Base-by-base conservation (phyloP, 1,140 invertebrate species). In the Drosophila seguyi region DNA sequence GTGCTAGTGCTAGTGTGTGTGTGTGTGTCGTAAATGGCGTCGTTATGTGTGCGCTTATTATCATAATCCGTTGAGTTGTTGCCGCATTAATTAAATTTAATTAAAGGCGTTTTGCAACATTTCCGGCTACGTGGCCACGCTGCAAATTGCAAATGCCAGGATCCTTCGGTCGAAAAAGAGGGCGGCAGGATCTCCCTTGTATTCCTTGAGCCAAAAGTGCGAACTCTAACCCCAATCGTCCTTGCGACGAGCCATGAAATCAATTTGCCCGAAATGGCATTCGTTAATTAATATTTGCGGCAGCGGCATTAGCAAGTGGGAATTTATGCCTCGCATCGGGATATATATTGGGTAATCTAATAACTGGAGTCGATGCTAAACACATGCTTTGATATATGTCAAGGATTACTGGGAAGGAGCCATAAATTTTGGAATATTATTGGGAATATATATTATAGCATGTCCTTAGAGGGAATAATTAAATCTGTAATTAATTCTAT, bases 81-180 rank as follows among this genome's bases (percentile, higher is more conserved):
- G 78, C 81, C 73, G 88, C 81, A 91, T 91, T 91, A 91, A 91
- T 91, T 91, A 91, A 91, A 91, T 91, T 91, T 91, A 91, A 91
- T 91, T 91, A 91, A 91, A 90, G 90, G 85, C 81, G 67, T 91
- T 91, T 88, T 85, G 79, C 88, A 91, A 85, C 84, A 85, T 82
- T 78, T 81, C 67, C 59, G 45, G 50, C 34, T 83, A 91, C 86
- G 87, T 90, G 86, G 86, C 58, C 67, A 53, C 45, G 61, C 75
- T 79, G 69, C 85, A 77, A 90, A 90, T 86, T 86, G 82, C 79
- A 81, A 48, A 36, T 53, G 55, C 45, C 71, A 57, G 42, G 47
- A 59, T 59, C 50, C 27, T 22, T 25, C 3, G 44, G 20, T 31
- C 11, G 45, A 27, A 39, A 8, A 47, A n/a, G n/a, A n/a, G n/a